phyloP scores from a whole-genome alignment of 2,797 vertebrate species.

The Phyllotis vaccarum region DNA sequence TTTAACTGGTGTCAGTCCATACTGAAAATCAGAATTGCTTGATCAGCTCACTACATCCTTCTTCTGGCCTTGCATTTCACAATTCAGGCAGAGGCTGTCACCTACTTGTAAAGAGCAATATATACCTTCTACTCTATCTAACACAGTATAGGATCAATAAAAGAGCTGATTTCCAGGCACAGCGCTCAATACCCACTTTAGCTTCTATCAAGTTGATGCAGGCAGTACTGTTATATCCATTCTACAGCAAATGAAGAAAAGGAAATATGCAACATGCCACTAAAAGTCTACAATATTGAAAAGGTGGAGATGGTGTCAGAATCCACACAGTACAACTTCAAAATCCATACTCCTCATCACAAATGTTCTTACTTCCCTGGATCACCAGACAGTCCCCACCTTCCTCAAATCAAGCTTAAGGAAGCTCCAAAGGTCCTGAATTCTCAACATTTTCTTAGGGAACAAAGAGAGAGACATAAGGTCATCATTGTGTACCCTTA shows the following conservation, averaged over 20 bases:
- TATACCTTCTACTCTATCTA: neutral
- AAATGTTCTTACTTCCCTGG: neutral
- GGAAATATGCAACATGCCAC: neutral
- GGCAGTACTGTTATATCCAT: neutral
- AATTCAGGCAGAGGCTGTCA: conserved; percentile 57
- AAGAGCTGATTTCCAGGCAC: neutral
- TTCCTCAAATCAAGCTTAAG: conserved; percentile 51
- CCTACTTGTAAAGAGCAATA: conserved; percentile 32
- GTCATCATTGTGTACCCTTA: neutral
- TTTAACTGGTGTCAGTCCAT: neutral
- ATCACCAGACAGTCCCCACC: neutral
- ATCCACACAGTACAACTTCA: neutral
- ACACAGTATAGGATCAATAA: conserved; percentile 35
- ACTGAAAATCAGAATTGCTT: neutral
- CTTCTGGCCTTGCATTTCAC: conserved; percentile 9
- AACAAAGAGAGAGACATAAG: neutral
- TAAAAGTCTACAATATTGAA: neutral
- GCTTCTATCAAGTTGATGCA: neutral
- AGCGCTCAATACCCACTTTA: neutral
- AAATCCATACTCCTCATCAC: neutral
- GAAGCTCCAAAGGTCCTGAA: conserved; percentile 34
- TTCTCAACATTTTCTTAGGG: conserved; percentile 6
- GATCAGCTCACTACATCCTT: neutral
- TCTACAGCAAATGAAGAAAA: conserved; percentile 20
- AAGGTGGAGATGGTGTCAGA: conserved; percentile 14